phyloP scores from a whole-genome alignment of 2,888 invertebrate species.

The Eristalis tenax region DNA sequence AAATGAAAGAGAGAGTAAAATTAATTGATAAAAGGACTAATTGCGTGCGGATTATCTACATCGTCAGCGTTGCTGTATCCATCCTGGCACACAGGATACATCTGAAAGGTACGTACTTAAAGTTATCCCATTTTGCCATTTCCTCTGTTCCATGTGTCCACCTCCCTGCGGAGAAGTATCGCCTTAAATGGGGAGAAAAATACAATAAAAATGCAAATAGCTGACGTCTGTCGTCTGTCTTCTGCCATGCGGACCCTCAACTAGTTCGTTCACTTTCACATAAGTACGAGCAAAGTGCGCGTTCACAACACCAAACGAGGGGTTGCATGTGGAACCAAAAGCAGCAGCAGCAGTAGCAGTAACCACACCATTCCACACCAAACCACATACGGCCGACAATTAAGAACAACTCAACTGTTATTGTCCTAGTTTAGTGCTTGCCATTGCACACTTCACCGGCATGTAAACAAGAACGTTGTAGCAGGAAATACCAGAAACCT shows the following conservation, averaged over 20 bases:
- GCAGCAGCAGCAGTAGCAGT: background rate
- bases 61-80: conserved; percentile 38
- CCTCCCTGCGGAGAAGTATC: conserved; percentile 3
- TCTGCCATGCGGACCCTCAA: conserved; percentile 57
- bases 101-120: conserved; percentile 59
- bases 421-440: conserved; percentile 72
- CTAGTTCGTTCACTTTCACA: conserved; percentile 56
- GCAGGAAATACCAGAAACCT: conserved; percentile 14
- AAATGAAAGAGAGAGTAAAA: conserved; percentile 50
- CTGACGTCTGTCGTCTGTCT: conserved; percentile 42
- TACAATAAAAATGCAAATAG: conserved; percentile 64
- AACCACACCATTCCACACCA: conserved; percentile 13
- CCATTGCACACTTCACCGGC: conserved; percentile 68
- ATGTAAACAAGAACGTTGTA: conserved; percentile 58
- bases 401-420: conserved; percentile 70
- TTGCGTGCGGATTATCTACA: conserved; percentile 69
- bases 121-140: background rate
- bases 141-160: background rate
- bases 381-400: conserved; percentile 62
- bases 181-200: conserved; percentile 5
- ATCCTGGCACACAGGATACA: conserved; percentile 48
- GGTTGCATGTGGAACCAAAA: background rate
- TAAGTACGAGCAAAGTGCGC: background rate
- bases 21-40: conserved; percentile 67
- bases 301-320: background rate